Evolutionary conservation across 2,888 invertebrate species (phyloP).

Genomic region (Cerastoderma edule): DNA sequence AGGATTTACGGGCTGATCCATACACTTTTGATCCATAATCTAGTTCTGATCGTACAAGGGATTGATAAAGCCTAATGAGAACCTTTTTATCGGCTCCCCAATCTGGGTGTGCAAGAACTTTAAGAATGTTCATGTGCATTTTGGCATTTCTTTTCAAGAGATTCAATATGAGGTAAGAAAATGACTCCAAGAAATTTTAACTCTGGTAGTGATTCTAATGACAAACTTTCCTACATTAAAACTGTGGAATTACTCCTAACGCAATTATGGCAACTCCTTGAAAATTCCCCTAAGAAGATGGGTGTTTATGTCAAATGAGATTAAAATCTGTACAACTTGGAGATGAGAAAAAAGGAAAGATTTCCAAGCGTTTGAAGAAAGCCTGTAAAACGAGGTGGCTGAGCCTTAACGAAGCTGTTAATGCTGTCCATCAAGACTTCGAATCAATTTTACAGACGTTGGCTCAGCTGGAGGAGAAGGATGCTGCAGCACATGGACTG

Average conservation of each 20-base stretch:
- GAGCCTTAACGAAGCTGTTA: conserved; percentile 50
- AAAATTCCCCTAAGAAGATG: conserved; percentile 52
- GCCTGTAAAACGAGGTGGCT: conserved; percentile 55
- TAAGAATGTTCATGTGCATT: no score
- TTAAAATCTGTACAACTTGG: conserved; percentile 32
- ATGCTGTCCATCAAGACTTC: conserved; percentile 29
- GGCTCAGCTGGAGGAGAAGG: conserved; percentile 28
- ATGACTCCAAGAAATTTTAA: no score
- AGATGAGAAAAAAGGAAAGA: conserved; percentile 14
- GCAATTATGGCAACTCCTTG: conserved; percentile 52
- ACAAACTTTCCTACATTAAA: conserved; percentile 34
- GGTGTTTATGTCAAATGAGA: conserved; percentile 38
- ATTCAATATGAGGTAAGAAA: no score
- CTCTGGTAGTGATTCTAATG: conserved; percentile 37
- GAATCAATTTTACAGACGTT: conserved; percentile 41
- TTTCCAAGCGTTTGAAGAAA: conserved; percentile 49
- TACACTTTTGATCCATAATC: no score
- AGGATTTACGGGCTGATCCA: no score
- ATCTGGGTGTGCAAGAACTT: no score
- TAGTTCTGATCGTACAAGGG: no score
- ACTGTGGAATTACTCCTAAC: conserved; percentile 38
- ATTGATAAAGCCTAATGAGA: no score
- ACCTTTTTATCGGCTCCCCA: no score
- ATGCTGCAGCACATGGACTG: conserved; percentile 52
- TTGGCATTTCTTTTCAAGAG: no score